These are phyloP conservation scores for Campaea margaritaria DNA, from an alignment of 2,888 invertebrate species.

Conservation along the genomic window DNA sequence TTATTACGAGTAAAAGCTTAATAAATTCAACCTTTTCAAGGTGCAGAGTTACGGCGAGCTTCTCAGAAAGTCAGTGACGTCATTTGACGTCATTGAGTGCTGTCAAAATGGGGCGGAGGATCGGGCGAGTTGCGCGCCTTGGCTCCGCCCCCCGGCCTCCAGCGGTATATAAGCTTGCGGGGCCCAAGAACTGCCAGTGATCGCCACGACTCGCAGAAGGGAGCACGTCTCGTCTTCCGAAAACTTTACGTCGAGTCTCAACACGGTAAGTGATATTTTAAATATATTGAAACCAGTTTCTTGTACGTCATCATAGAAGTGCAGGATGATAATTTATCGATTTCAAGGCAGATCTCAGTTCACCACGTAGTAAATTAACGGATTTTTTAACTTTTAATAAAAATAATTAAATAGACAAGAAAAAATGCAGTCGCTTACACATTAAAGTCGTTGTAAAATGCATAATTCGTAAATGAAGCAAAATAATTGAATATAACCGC, in stretches of 20 bases:
- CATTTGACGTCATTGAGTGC: conserved; percentile 61
- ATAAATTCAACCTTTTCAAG: not conserved
- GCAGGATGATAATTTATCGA: not conserved
- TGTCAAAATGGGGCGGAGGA: conserved; percentile 72
- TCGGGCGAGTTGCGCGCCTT: conserved; percentile 52
- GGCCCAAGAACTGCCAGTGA: conserved; percentile 54
- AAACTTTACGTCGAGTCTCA: conserved; percentile 72
- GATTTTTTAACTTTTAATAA: too few species aligned
- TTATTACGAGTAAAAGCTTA: not conserved
- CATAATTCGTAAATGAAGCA: too few species aligned
- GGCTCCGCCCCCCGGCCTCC: conserved; percentile 65
- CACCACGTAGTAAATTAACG: too few species aligned
- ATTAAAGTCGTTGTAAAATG: too few species aligned
- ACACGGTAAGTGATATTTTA: conserved; percentile 67
- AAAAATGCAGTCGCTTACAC: too few species aligned
- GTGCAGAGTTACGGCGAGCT: not conserved
- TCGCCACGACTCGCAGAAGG: conserved; percentile 45
- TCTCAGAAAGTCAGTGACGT: conserved; percentile 42
- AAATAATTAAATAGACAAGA: too few species aligned
- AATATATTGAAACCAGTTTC: not conserved
- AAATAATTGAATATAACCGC: too few species aligned
- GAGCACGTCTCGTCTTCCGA: conserved; percentile 42
- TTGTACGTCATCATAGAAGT: not conserved
- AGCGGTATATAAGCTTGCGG: conserved; percentile 67
- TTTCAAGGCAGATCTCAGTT: too few species aligned